Base-by-base conservation (phyloP, 2,888 invertebrate species). In the Linyphia triangularis region DNA sequence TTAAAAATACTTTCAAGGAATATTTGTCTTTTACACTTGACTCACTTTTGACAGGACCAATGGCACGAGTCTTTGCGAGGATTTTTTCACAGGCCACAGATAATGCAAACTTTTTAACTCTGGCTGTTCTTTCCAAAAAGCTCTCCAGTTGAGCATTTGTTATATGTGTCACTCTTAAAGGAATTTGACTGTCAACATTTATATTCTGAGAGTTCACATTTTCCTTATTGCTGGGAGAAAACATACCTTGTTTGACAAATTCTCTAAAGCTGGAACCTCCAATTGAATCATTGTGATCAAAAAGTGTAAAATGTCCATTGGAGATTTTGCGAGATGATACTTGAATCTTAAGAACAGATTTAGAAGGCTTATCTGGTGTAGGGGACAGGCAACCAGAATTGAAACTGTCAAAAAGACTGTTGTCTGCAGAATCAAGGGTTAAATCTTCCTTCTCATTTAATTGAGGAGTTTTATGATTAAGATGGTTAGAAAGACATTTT, bases 51-150 rank as follows among this genome's bases (percentile, higher is more conserved):
- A 61, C 67, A 10, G 88, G 88, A 6, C 91, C 91, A 51, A 90
- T 89, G 30, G 85, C 90, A 63, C 90, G 83, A 88, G 86, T 16
- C 28, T 89, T 84, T 2, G 73, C 19, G 24, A 59, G 33, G 24
- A 67, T 22, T 78, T 90, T 92, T 88, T 92, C 93, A 92, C 93
- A 93, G 3, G 93, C 93, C 24, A 93, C 24, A 65, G 92, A 91
- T 28, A 93, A 57, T n/a, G 93, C 90, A 91, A 92, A 93, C 24
- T 85, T 77, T 5, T 85, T 83, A 89, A 92, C 91, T 0, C 89
- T 90, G 30, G 90, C 90, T 93, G 93, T 92, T 83, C 93, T 92
- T 59, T 90, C 84, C 2, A 93, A 84, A 90, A 93, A 93, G 0
- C 91, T 92, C 33, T 84, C 7, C 13, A 85, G 13, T 10, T 88